Base-by-base conservation (phyloP, 2,888 invertebrate genomes). In the Eilema depressum region DNA sequence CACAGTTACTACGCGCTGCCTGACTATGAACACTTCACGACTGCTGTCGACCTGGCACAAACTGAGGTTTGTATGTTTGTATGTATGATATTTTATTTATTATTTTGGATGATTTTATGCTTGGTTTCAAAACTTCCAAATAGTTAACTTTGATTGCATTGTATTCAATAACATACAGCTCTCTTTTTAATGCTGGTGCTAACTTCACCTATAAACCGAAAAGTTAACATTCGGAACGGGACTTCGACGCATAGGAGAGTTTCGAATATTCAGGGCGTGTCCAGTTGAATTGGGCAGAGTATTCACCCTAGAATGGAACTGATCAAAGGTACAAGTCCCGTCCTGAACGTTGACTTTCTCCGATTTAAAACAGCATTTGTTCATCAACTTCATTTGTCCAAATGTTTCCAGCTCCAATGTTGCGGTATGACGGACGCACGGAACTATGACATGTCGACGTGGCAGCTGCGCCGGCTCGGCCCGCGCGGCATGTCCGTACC, bases 371-470 rank as follows among this genome's bases (percentile, higher is more conserved):
- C 37, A 47, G 4, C 12, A 14, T 57, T 57, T 57, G 12, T 57
- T 25, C 25, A 25, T 0, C 14, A n/a, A 23, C 25, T 25, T 7
- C 25, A 5, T 25, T 28, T 17, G 17, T 41, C 17, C 41, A 3
- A 59, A 53, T 17, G 53, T n/a, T 83, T 94, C 33, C 89, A 97
- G 97, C 96, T 98, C 87, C 96, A 97, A 71, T 98, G 98, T 86
- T 98, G 98, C 88, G 98, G 98, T 33, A 97, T 98, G 89, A 96
- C 96, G 64, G 97, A 97, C 81, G 97, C 97, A 11, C 96, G 96
- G 74, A 98, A 98, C 94, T 98, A 97, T 91, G 97, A 97, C 84
- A 97, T 97, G 80, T 97, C 98, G 0, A 92, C 97, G 86, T 98
- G 98, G 98, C 96, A 97, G 76, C 92, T 98, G 65, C 97, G 97